Base-by-base conservation (phyloP, 2,797 vertebrate species). In the Enteromius thamalakanensis region DNA sequence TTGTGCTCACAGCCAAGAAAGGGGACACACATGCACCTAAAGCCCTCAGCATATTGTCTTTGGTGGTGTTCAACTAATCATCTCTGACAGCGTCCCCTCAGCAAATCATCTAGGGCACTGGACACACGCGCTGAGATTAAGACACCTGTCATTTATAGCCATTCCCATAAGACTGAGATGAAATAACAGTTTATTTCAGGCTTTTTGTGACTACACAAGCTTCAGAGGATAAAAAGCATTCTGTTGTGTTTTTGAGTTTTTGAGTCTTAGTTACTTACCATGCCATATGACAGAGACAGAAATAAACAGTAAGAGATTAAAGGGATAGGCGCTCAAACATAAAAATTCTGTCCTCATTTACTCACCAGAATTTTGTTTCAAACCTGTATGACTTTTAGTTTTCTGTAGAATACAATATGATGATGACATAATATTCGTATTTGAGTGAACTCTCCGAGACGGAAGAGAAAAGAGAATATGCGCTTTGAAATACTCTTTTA, bases 1-100 rank as follows among this genome's bases (percentile, higher is more conserved):
- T 9, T 53, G 77, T 55, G 65, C 81, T 49, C 12, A 71, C 55
- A 84, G 70, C 19, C 60, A 42, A 80, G 55, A 81, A 76, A 71
- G 68, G 58, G 83, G 62, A 79, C 81, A 86, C 77, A 85, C 78
- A 75, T 65, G 29, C 75, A 83, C 49, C 69, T 53, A 77, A 83
- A 17, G 26, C 53, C 55, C 40, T 58, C 67, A 17, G 51, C 14
- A 55, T 40, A 45, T 55, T 68, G 62, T 76, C 19, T 76, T 21
- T 76, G 10, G 71, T 19, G 19, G 45, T 60, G 64, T 77, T 68
- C 37, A 77, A 58, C 37, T 77, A 60, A 78, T 62, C 26, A 83
- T 60, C 75, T 12, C 65, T 76, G 74, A 83, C 74, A 77, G 53
- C 10, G 42, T 17, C 19, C 65, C 64, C 40, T 26, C 65, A 8